Conservation (phyloP, 2,888 invertebrate genomes). For the Drosophila recens region DNA sequence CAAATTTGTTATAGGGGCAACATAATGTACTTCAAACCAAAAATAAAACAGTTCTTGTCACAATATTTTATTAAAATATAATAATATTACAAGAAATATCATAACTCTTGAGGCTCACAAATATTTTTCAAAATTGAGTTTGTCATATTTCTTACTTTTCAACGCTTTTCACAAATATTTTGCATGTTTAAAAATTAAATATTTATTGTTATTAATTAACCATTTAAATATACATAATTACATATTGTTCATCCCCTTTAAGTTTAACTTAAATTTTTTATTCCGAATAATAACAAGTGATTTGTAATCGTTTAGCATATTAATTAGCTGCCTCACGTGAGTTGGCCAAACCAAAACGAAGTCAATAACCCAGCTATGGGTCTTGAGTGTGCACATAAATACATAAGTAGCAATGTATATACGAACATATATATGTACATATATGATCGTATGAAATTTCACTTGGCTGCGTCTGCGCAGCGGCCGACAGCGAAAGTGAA, state of each 20-base stretch:
- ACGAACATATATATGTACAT: constrained; percentile 2
- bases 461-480: constrained; percentile 68
- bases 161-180: not conserved
- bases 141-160: not conserved
- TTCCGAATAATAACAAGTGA: constrained; percentile 10
- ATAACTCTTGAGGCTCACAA: not conserved
- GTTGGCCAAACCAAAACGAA: constrained; percentile 47
- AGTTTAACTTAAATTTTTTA: not conserved
- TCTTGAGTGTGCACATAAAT: constrained; percentile 17
- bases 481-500: constrained; percentile 76
- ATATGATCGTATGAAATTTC: constrained; percentile 50
- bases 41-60: constrained; percentile 6
- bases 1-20: constrained; percentile 22
- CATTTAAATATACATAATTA: not conserved
- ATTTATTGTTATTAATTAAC: not conserved
- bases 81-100: not conserved
- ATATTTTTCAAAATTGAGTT: not conserved
- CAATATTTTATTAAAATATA: not conserved
- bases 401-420: not conserved
- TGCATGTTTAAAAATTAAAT: not conserved
- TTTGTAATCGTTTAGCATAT: constrained; percentile 27
- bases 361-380: constrained; percentile 53
- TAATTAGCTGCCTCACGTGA: constrained; percentile 61
- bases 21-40: constrained; percentile 5
- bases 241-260: not conserved